Evolutionary conservation across 2,113 vertebrate species (phyloP).

Genomic region (Mobula hypostoma): DNA sequence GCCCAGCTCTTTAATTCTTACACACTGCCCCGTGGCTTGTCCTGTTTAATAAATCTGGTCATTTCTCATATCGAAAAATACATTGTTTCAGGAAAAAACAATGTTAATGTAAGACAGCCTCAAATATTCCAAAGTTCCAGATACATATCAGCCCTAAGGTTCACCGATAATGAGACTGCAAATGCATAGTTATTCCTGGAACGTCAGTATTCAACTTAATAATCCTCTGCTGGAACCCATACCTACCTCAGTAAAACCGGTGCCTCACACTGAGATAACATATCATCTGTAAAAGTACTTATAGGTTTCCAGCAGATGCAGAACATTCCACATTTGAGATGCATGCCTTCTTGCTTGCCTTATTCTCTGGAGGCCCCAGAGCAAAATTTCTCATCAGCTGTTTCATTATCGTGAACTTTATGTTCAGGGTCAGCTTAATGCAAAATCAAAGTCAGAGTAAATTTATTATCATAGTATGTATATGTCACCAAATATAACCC

Average conservation of each 20-base stretch:
- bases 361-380: neutral
- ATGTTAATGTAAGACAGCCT: neutral
- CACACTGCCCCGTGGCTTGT: neutral
- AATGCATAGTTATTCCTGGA: neutral
- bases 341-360: conserved; percentile 20
- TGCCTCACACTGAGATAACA: neutral
- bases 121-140: conserved; percentile 1
- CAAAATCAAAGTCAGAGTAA: too few relatives aligned
- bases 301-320: conserved; percentile 26
- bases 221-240: neutral
- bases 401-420: conserved; percentile 1
- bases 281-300: conserved; percentile 36
- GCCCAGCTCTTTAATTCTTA: neutral
- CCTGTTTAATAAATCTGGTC: neutral
- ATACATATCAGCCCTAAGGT: neutral
- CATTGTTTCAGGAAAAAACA: neutral
- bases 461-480: too few relatives aligned
- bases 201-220: neutral
- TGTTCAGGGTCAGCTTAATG: neutral
- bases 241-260: neutral
- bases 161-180: neutral
- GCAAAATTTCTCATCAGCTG: conserved; percentile 34
- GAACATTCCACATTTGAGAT: conserved; percentile 37
- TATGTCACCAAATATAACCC: too few relatives aligned
- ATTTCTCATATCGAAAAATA: neutral